Percentiles rank a stretch among this genome's conserved stretches.
These are phyloP conservation scores for Petrocephalus zakoni DNA, from an alignment of 2,113 vertebrate species.

Conservation along the genomic window DNA sequence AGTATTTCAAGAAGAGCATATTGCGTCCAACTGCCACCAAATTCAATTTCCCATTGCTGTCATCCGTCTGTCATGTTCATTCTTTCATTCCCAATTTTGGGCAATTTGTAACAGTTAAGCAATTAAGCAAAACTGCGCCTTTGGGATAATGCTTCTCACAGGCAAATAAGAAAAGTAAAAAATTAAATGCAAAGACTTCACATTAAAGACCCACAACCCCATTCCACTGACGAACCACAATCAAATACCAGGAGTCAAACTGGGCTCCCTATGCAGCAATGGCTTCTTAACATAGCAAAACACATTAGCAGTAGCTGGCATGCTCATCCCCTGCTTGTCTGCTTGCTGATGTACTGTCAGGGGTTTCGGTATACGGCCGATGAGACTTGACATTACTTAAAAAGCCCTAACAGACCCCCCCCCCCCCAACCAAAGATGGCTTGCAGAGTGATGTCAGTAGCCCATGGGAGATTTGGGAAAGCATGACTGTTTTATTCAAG, in stretches of 20 bases:
- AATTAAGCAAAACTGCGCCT: constrained; percentile 1
- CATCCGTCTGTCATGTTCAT: not conserved
- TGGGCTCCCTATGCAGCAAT: not conserved
- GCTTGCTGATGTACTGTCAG: not conserved
- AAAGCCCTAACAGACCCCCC: not conserved
- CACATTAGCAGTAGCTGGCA: not conserved
- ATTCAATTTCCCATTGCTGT: not conserved
- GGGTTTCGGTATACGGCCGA: not conserved
- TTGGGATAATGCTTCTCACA: not conserved
- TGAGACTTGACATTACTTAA: not conserved
- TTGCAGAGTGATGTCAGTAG: not conserved
- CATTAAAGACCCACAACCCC: not conserved
- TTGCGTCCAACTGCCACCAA: not conserved
- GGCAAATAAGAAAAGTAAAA: not conserved
- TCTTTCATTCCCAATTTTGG: not conserved
- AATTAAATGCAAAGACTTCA: not conserved
- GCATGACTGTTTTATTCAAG: not conserved
- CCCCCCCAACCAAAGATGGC: not conserved
- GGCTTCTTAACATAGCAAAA: not conserved
- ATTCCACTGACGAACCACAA: not conserved
- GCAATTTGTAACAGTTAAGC: not conserved
- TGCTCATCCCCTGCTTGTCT: constrained; percentile 1
- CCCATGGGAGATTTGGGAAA: not conserved
- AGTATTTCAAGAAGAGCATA: not conserved
- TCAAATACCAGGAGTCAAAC: not conserved